Conservation (phyloP, 2,888 invertebrate species). For the Sympetrum striolatum region DNA sequence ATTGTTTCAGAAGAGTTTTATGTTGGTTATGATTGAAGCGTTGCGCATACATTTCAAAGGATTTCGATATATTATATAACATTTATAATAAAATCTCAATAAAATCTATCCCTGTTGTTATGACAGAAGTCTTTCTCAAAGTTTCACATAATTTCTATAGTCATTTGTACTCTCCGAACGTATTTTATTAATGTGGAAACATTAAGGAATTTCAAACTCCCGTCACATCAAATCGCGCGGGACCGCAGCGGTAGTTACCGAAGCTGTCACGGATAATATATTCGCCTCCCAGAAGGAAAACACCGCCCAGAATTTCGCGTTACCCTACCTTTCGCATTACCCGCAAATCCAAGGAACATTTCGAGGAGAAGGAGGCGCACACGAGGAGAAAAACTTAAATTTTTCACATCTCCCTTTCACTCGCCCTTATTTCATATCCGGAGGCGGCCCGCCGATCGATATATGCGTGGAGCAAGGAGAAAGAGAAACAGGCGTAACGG, state of each 20-base stretch:
- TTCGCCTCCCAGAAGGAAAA: not conserved
- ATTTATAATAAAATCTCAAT: too few species aligned
- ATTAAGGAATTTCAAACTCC: too few species aligned
- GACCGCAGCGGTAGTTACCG: not conserved
- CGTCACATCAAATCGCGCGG: too few species aligned
- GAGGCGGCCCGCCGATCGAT: slow-evolving; percentile 29
- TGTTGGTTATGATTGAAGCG: too few species aligned
- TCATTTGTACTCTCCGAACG: too few species aligned
- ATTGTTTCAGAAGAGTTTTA: too few species aligned
- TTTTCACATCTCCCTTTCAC: not conserved
- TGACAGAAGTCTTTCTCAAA: too few species aligned
- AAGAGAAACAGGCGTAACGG: not conserved
- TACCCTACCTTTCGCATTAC: not conserved
- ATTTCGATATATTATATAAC: too few species aligned
- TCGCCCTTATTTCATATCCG: slow-evolving; percentile 41
- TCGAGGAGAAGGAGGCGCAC: not conserved
- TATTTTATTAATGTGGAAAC: too few species aligned
- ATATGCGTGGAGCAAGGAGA: slow-evolving; percentile 20
- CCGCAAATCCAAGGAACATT: not conserved
- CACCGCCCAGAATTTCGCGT: not conserved
- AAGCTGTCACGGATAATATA: not conserved
- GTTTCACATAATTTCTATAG: too few species aligned
- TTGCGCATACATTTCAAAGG: too few species aligned
- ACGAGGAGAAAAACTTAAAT: not conserved
- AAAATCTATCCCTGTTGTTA: too few species aligned